A percentile compares a stretch with the other conserved stretches of the same genome.
Conservation (phyloP, 2,888 invertebrate species). For the Mesochorus sp. region DNA sequence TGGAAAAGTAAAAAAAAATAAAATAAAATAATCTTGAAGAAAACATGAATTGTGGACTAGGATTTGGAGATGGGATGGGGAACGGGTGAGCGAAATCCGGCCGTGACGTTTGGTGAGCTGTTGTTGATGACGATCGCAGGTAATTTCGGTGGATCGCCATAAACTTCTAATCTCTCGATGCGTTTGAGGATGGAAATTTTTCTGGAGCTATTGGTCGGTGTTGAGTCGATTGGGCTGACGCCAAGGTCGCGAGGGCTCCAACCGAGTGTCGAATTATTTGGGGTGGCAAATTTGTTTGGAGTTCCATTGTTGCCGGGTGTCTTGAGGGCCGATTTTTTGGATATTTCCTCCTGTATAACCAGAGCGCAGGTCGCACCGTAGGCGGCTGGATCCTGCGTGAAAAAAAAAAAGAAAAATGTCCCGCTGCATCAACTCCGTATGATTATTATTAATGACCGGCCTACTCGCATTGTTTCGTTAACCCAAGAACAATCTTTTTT, state of each 20-base stretch:
- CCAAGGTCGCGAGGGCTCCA: constrained; percentile 60
- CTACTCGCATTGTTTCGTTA: constrained; percentile 6
- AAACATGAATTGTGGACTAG: too few species aligned
- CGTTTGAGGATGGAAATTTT: constrained; percentile 73
- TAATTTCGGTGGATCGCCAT: constrained; percentile 84
- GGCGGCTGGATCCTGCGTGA: constrained; percentile 67
- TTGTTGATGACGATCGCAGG: constrained; percentile 82
- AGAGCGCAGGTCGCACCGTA: constrained; percentile 70
- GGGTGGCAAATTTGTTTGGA: constrained; percentile 28
- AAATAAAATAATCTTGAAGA: background rate
- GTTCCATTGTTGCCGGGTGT: constrained; percentile 61
- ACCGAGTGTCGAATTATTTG: constrained; percentile 26
- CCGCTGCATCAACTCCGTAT: background rate
- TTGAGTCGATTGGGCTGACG: constrained; percentile 18
- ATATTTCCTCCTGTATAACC: constrained; percentile 70
- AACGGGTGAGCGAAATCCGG: constrained; percentile 67
- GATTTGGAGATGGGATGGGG: constrained; percentile 42
- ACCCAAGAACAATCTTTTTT: background rate
- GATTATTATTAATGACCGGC: constrained; percentile 34
- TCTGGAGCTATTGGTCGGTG: constrained; percentile 43
- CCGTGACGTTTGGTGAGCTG: constrained; percentile 78
- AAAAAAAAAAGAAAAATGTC: constrained; percentile 22
- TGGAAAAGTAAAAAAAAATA: background rate
- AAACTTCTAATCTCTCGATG: constrained; percentile 83
- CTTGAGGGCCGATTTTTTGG: constrained; percentile 69